These are phyloP conservation scores for Actinia tenebrosa DNA, from an alignment of 64 coral and sea anemone species.

Conservation along the genomic window DNA sequence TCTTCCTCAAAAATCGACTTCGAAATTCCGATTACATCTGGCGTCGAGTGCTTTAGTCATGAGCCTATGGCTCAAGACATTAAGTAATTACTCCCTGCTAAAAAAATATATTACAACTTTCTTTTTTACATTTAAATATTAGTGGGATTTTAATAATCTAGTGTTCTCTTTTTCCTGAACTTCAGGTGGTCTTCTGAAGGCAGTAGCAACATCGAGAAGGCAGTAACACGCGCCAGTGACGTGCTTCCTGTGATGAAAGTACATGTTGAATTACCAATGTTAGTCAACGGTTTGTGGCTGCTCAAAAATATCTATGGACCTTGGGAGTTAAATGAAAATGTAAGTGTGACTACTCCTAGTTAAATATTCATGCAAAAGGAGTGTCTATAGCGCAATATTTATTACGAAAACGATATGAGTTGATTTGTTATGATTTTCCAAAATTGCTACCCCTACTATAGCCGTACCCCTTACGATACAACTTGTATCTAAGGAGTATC, in stretches of 20 bases:
- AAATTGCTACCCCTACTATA: no score
- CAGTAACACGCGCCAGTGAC: slow-evolving; percentile 12
- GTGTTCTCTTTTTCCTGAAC: background rate
- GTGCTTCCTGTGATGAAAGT: slow-evolving; percentile 70
- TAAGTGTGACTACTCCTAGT: background rate
- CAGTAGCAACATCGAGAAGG: slow-evolving; percentile 35
- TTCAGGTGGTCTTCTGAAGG: slow-evolving; percentile 63
- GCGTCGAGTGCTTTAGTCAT: no score
- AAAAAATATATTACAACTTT: no score
- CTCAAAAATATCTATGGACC: slow-evolving; percentile 69
- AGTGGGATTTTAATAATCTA: background rate
- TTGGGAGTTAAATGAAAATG: slow-evolving; percentile 33
- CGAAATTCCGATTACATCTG: no score
- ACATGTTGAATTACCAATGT: slow-evolving; percentile 50
- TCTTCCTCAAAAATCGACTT: no score
- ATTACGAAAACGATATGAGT: no score
- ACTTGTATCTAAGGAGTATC: no score
- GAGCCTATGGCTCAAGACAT: no score
- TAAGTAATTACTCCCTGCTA: background rate
- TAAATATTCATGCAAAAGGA: background rate
- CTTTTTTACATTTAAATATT: no score
- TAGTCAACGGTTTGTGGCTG: slow-evolving; percentile 73
- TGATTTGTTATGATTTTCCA: no score
- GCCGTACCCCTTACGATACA: no score
- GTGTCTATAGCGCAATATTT: no score